These are phyloP conservation scores for Pachydiplax longipennis DNA, from an alignment of 2,888 invertebrate genomes.

Conservation along the genomic window DNA sequence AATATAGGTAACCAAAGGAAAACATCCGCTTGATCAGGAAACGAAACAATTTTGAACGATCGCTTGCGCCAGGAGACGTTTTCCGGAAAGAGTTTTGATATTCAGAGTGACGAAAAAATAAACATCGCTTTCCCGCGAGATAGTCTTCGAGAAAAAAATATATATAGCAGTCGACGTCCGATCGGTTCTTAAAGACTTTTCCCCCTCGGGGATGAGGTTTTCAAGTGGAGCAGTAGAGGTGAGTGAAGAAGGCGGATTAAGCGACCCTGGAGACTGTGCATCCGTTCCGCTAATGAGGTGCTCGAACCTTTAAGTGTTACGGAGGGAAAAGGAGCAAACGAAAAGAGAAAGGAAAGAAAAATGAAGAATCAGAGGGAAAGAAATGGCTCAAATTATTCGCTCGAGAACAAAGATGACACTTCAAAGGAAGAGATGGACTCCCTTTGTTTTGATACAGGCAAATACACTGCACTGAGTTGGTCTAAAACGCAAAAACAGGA, in stretches of 20 bases:
- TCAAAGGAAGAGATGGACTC: too few species aligned
- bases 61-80: not conserved
- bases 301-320: not conserved
- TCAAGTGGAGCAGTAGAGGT: not conserved
- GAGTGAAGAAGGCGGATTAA: not conserved
- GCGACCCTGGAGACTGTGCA: not conserved
- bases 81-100: not conserved
- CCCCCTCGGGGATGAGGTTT: not conserved
- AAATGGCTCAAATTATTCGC: not conserved
- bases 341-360: not conserved
- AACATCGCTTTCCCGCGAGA: not conserved
- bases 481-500: too few species aligned
- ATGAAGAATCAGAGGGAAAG: not conserved
- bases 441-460: too few species aligned
- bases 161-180: not conserved
- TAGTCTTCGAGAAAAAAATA: not conserved
- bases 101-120: not conserved
- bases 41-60: not conserved
- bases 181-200: not conserved
- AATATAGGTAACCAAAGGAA: not conserved
- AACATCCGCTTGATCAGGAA: not conserved
- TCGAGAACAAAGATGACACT: too few species aligned
- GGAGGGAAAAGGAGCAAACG: not conserved
- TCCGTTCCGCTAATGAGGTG: not conserved
- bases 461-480: too few species aligned